These are phyloP conservation scores for Limonius californicus DNA, from an alignment of 1,140 invertebrate species.

Conservation along the genomic window DNA sequence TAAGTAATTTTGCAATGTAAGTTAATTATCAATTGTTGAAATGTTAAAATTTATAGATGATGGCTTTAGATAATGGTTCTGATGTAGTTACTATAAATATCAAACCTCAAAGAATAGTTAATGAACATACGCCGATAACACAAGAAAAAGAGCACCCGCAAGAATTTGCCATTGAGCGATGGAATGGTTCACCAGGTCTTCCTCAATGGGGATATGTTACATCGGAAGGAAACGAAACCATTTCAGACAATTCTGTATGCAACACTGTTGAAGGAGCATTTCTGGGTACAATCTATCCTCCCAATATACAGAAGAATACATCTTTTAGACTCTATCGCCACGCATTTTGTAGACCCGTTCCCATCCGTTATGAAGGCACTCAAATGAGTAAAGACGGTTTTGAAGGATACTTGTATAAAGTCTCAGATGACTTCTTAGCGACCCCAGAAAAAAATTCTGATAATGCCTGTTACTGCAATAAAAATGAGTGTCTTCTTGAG, in stretches of 20 bases:
- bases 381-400: conserved; percentile 44
- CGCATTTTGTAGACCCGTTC: conserved; percentile 63
- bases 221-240: conserved; percentile 29
- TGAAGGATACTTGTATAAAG: conserved; percentile 47
- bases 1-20: conserved; percentile 51
- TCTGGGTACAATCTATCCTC: conserved; percentile 60
- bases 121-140: conserved; percentile 27
- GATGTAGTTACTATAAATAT: conserved; percentile 38
- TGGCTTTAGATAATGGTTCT: conserved; percentile 38
- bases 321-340: conserved; percentile 60
- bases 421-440: conserved; percentile 56
- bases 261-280: conserved; percentile 57
- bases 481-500: conserved; percentile 54
- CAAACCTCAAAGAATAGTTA: conserved; percentile 37
- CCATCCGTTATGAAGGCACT: conserved; percentile 51
- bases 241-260: conserved; percentile 50
- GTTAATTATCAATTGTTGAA: conserved; percentile 5
- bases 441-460: conserved; percentile 53
- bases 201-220: conserved; percentile 56
- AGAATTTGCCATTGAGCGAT: conserved; percentile 51
- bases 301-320: conserved; percentile 51
- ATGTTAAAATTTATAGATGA: conserved; percentile 40
- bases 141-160: conserved; percentile 44
- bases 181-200: conserved; percentile 59
- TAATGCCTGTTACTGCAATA: conserved; percentile 60